These are phyloP conservation scores for Phortica variegata DNA, from an alignment of 1,140 invertebrate genomes.

Conservation along the genomic window DNA sequence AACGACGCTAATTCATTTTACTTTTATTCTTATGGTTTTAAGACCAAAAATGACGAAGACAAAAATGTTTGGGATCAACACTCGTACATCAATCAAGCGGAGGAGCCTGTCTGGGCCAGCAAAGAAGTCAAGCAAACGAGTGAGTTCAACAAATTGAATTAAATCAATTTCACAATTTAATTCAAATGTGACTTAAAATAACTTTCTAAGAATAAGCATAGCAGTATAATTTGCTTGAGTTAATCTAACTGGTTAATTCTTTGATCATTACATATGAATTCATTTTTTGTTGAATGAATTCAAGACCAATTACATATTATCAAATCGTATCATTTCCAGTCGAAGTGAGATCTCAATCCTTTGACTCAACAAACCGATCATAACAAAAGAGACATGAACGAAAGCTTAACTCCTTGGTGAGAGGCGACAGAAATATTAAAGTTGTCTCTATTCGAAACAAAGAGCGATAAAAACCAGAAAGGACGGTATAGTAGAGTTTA, in stretches of 20 bases:
- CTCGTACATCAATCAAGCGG: conserved; percentile 49
- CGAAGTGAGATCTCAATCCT: no score
- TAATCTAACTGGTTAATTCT: not conserved
- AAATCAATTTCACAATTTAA: not conserved
- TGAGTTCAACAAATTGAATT: conserved; percentile 9
- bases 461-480: no score
- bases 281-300: no score
- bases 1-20: not conserved
- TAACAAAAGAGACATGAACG: no score
- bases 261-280: not conserved
- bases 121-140: conserved; percentile 48
- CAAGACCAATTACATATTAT: no score
- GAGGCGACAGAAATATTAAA: no score
- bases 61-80: conserved; percentile 57
- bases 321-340: no score
- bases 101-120: conserved; percentile 54
- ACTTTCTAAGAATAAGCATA: not conserved
- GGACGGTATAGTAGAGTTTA: no score
- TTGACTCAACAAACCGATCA: no score
- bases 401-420: no score
- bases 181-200: not conserved
- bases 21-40: not conserved
- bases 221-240: not conserved
- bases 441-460: no score
- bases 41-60: conserved; percentile 54